Evolutionary conservation across 37 sponge, comb jelly and placozoan species (phyloP).

Genomic region (Haliclona indistincta): DNA sequence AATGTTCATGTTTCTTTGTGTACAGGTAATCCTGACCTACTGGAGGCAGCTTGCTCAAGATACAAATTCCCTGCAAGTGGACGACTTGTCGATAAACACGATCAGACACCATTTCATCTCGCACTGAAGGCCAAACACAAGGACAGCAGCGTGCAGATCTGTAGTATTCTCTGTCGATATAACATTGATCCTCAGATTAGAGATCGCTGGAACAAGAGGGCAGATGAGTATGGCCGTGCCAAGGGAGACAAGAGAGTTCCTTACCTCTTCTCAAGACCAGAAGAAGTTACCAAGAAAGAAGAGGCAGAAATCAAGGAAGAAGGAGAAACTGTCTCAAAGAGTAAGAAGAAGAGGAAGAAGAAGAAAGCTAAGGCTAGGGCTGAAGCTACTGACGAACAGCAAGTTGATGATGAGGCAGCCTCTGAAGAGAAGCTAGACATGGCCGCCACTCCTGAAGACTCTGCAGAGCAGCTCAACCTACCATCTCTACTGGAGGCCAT

Average conservation of each 20-base stretch:
- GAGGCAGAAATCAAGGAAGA: background rate
- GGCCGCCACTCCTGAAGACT: background rate
- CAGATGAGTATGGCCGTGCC: slow-evolving; percentile 26
- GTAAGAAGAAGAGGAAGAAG: slow-evolving; percentile 17
- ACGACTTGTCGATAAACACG: slow-evolving; percentile 28
- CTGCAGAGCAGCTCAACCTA: background rate
- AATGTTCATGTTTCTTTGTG: background rate
- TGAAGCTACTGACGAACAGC: background rate
- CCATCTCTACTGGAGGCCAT: too few species aligned
- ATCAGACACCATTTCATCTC: slow-evolving; percentile 44
- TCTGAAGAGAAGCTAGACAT: background rate
- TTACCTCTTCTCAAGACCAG: background rate
- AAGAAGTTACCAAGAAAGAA: background rate
- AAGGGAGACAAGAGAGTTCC: background rate
- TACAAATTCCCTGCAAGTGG: background rate
- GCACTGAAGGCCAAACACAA: slow-evolving; percentile 43
- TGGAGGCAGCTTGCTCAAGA: slow-evolving; percentile 18
- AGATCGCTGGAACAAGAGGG: slow-evolving; percentile 35
- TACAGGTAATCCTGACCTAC: slow-evolving; percentile 18
- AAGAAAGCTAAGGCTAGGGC: background rate
- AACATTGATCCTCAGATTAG: slow-evolving; percentile 36
- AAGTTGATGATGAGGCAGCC: background rate
- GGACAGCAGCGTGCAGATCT: background rate
- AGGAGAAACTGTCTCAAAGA: background rate
- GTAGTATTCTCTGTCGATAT: background rate